These are phyloP conservation scores for Gerris lacustris DNA, from an alignment of 2,888 invertebrate genomes.

Conservation along the genomic window DNA sequence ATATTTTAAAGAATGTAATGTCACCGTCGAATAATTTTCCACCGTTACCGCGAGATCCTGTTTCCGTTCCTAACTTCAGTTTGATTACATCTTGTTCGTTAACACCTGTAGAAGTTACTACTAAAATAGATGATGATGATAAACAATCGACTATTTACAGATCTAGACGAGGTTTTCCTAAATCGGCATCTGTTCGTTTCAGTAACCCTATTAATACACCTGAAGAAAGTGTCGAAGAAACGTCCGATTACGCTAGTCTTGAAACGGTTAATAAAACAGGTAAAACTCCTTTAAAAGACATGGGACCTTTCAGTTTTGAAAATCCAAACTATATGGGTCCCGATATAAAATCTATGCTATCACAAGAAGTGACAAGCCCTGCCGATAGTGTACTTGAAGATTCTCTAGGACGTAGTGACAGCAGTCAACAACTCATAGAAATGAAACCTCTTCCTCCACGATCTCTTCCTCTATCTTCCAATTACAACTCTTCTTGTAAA, in stretches of 20 bases:
- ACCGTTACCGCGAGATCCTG: constrained; percentile 45
- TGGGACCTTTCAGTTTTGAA: constrained; percentile 50
- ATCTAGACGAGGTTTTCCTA: constrained; percentile 36
- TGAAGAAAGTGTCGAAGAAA: constrained; percentile 40
- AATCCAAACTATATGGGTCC: constrained; percentile 64
- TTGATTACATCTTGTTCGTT: constrained; percentile 42
- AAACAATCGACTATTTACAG: constrained; percentile 37
- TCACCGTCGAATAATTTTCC: constrained; percentile 35
- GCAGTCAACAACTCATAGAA: constrained; percentile 32
- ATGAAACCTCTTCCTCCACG: constrained; percentile 32
- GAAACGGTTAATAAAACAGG: constrained; percentile 45
- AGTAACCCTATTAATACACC: constrained; percentile 34
- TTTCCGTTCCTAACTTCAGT: constrained; percentile 61
- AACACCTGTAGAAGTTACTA: constrained; percentile 54
- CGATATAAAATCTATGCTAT: constrained; percentile 41
- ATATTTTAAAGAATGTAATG: constrained; percentile 36
- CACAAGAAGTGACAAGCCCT: constrained; percentile 42
- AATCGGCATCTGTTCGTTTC: constrained; percentile 48
- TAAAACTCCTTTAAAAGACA: constrained; percentile 20
- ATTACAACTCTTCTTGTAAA: constrained; percentile 26
- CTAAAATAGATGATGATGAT: constrained; percentile 44
- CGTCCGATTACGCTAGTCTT: constrained; percentile 65
- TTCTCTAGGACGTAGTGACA: constrained; percentile 37
- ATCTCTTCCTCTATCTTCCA: constrained; percentile 27
- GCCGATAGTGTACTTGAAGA: constrained; percentile 52